Percentiles rank a stretch among this genome's conserved stretches.
Conservation (phyloP, 2,113 vertebrate species). For the Etheostoma spectabile region DNA sequence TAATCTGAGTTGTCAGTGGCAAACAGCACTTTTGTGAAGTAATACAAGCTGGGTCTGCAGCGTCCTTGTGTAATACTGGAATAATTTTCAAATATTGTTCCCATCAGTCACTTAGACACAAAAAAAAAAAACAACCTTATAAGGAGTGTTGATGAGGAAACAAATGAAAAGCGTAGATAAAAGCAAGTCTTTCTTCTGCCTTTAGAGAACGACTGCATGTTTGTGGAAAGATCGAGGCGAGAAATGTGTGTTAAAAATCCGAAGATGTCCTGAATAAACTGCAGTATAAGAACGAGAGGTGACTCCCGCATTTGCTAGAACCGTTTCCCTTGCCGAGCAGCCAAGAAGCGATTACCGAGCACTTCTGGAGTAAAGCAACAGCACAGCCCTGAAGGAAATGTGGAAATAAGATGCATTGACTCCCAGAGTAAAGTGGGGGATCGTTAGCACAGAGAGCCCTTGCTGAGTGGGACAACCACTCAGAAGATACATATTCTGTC, state of each 20-base stretch:
- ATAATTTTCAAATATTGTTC: no score
- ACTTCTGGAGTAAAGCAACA: slow-evolving; percentile 34
- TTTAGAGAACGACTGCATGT: neutral
- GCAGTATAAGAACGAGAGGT: neutral
- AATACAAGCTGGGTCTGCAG: no score
- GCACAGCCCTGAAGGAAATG: slow-evolving; percentile 24
- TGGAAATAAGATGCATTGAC: slow-evolving; percentile 27
- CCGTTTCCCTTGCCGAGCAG: slow-evolving; percentile 24
- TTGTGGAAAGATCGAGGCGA: neutral
- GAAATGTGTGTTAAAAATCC: neutral
- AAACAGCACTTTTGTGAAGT: no score
- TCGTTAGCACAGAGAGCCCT: slow-evolving; percentile 45
- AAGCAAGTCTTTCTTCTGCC: no score
- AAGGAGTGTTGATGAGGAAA: no score
- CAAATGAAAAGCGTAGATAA: no score
- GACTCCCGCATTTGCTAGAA: neutral
- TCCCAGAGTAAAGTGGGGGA: slow-evolving; percentile 59
- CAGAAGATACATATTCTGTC: slow-evolving; percentile 49
- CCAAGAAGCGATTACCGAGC: slow-evolving; percentile 24
- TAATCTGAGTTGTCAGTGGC: no score
- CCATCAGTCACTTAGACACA: no score
- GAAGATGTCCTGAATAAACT: neutral
- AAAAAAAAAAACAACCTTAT: no score
- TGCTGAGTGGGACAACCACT: slow-evolving; percentile 60
- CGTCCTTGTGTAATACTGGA: no score